Base-by-base conservation (phyloP, 2,113 vertebrate genomes). In the Coptodon bakossiorum region DNA sequence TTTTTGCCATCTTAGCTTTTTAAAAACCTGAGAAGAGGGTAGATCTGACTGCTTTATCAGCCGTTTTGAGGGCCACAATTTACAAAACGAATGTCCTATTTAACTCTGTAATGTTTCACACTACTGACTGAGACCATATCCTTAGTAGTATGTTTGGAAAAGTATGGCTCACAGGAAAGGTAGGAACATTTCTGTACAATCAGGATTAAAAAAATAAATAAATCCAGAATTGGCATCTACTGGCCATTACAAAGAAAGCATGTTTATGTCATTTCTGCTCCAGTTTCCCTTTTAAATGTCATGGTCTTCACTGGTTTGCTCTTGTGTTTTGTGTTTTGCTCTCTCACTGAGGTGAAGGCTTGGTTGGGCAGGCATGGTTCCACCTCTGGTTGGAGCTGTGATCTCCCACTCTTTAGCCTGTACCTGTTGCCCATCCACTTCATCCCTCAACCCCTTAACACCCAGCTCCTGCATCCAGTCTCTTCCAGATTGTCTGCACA, bases 221-320 rank as follows among this genome's bases (percentile, higher is more conserved):
- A 10, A 3, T 2, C 1, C 12, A 43, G 38, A 43, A 40, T 43
- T 45, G 40, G 13, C 38, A 27, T 40, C 8, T 16, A 27, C n/a
- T 45, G 40, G 8, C 22, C 22, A 76, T 45, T 48, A 48, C 5
- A 27, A 73, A 45, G 13, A 45, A 73, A 27, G 22, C 14, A 11
- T 29, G 22, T 76, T 27, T 29, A 29, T 17, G 40, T 27, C 2
- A 48, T 45, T 76, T 45, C 38, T 43, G 66, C 7, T 40, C 5
- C n/a, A 16, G 38, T 43, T 71, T 71, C 22, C 13, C 66, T 43
- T 68, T 22, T 36, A 66, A 66, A 66, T 12, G 61, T 12, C 0
- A 1, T 12, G 0, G 17, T 12, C 6, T 1, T n/a, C 9, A 36
- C 61, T 36, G 59, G 31, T 63, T 36, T 63, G 59, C 2, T 1